phyloP scores from a whole-genome alignment of 1,140 invertebrate species.

The Amyelois transitella region DNA sequence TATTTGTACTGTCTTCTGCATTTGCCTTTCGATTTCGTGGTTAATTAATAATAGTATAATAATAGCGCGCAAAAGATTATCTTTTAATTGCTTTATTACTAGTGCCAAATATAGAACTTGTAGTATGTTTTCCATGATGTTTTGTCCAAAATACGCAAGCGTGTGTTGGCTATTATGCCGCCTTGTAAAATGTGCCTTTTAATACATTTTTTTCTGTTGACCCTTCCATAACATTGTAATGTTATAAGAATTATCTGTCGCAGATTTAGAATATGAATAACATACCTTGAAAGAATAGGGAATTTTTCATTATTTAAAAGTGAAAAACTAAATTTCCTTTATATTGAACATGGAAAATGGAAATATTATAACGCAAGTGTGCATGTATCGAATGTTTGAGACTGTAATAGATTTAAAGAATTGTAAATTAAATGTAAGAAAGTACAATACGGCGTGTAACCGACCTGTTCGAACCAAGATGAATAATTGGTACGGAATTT shows the following conservation, averaged over 20 bases:
- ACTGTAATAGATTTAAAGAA: constrained; percentile 33
- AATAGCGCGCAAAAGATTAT: background rate
- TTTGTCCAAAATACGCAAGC: background rate
- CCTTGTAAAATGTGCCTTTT: constrained; percentile 34
- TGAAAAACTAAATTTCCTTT: constrained; percentile 32
- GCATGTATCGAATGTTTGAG: constrained; percentile 21
- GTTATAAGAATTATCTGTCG: constrained; percentile 35
- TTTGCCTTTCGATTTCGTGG: constrained; percentile 16
- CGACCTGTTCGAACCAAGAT: constrained; percentile 15
- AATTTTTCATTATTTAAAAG: too few species aligned
- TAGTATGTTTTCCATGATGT: background rate
- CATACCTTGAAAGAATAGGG: background rate
- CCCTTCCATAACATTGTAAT: constrained; percentile 11
- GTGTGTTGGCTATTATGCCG: constrained; percentile 13
- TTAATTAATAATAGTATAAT: too few species aligned
- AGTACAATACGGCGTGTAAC: constrained; percentile 29
- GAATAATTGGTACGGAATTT: constrained; percentile 22
- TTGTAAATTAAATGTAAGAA: constrained; percentile 30
- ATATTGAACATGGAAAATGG: constrained; percentile 13
- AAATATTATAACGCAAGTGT: constrained; percentile 9
- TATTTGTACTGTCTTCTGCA: constrained; percentile 46
- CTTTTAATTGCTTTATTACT: background rate
- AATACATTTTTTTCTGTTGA: constrained; percentile 6
- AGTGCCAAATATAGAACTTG: background rate
- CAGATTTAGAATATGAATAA: constrained; percentile 3